Evolutionary conservation across 2,797 vertebrate genomes (phyloP), one percentile per base, ranked within the genome.

Genomic region (Oophaga sylvatica): DNA sequence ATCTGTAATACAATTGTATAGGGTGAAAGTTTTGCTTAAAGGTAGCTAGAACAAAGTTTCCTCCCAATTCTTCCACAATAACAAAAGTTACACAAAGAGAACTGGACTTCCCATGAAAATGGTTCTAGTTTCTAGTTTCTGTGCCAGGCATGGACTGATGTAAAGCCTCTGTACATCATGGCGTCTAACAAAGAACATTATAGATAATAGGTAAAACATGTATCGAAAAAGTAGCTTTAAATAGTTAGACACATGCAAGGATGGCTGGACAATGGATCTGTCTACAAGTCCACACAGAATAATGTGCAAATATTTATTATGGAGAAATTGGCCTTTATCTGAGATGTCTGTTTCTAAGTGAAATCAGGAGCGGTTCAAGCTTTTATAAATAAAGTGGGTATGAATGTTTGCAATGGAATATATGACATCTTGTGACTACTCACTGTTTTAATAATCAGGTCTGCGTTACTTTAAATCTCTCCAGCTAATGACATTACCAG

Each of bases 391-490:
- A 78, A 65, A 63, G 57, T 84, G 84, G n/a, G 41, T 79, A 20
- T 70, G 63, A 85, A 67, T 56, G 60, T 67, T 83, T 87, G 80
- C 75, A 77, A 57, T 87, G 86, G 86, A 87, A 87, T 87, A 53
- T 87, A 77, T 87, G 71, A 87, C 80, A 87, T 78, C 48, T 87
- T 48, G 15, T 60, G 73, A 75, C 80, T 59, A 65, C 78, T 87
- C 86, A 77, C 60, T 83, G 80, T 83, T 87, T 87, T 77, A 83
- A 67, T 83, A 77, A 77, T 82, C 73, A 77, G 80, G 60, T 60
- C 86, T 83, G 86, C 80, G 26, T 65, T 73, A 67, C 80, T 75
- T 63, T 87, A 83, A 62, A 87, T 83, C 48, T 77, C 53, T 87
- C 71, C 29, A 83, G 29, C 45, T 85, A 83, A 82, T 76, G 73